Evolutionary conservation across 2,113 vertebrate genomes (phyloP).

Genomic region (Elgaria multicarinata): DNA sequence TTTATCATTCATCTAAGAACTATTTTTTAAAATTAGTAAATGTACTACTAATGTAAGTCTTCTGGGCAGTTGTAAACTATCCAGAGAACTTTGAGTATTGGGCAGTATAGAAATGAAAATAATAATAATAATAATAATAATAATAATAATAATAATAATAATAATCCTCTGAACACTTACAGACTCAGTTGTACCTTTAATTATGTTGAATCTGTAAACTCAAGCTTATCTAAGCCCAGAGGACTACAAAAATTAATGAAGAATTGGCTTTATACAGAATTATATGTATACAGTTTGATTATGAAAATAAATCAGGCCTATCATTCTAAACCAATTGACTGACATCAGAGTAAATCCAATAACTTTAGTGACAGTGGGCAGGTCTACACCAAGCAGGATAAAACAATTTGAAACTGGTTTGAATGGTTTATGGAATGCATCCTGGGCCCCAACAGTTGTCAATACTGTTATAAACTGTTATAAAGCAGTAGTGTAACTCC

Average conservation of each 20-base stretch:
- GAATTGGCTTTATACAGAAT: not conserved
- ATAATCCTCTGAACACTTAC: not conserved
- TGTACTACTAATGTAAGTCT: not conserved
- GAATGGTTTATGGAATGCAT: too few species aligned
- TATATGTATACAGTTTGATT: not conserved
- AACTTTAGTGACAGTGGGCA: not conserved
- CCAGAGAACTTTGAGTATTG: too few species aligned
- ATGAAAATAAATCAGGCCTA: not conserved
- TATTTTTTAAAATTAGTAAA: not conserved
- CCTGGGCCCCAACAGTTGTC: too few species aligned
- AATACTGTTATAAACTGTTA: too few species aligned
- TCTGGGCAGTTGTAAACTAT: not conserved
- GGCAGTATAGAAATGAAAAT: too few species aligned
- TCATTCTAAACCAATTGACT: not conserved
- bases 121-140: too few species aligned
- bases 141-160: too few species aligned
- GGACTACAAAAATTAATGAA: not conserved
- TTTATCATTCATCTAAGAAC: not conserved
- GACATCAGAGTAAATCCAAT: not conserved
- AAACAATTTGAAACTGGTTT: too few species aligned
- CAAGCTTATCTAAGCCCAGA: not conserved
- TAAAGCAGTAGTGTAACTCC: too few species aligned
- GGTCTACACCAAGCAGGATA: too few species aligned
- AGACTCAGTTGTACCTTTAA: not conserved
- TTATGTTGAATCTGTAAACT: not conserved